Conservation (phyloP, 2,888 invertebrate genomes). For the Heliconius ethilla region DNA sequence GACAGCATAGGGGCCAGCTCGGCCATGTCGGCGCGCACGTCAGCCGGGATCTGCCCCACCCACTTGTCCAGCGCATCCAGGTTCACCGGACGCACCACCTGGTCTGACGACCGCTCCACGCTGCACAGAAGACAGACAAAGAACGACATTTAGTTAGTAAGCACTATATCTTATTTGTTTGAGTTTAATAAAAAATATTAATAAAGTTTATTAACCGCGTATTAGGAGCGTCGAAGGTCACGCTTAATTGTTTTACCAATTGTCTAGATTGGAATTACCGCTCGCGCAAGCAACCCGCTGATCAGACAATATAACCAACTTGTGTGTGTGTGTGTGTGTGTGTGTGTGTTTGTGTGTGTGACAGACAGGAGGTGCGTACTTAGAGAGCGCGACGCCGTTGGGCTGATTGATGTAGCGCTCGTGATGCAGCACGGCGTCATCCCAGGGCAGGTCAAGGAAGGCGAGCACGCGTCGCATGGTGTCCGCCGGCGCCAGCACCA, state of each 20-base stretch:
- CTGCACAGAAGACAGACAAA: constrained; percentile 80
- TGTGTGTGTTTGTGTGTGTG: background rate
- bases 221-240: background rate
- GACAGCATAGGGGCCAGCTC: constrained; percentile 97
- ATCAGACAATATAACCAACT: background rate
- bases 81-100: constrained; percentile 99
- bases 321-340: background rate
- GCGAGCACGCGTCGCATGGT: constrained; percentile 93
- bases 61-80: constrained; percentile 96
- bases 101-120: constrained; percentile 98
- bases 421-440: constrained; percentile 97
- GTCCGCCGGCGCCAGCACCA: constrained; percentile 95
- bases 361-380: constrained; percentile 78
- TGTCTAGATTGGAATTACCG: constrained; percentile 3
- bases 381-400: constrained; percentile 96
- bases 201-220: background rate
- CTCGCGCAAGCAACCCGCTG: background rate
- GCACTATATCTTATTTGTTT: too few species aligned
- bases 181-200: background rate
- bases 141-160: background rate
- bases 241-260: constrained; percentile 7
- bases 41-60: constrained; percentile 94
- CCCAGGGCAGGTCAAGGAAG: constrained; percentile 97
- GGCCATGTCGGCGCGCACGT: constrained; percentile 96
- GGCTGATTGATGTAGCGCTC: constrained; percentile 98